Percentiles rank a stretch among this genome's conserved stretches.
These are phyloP conservation scores for Enteromius argenteus DNA, from an alignment of 2,797 vertebrate species.

Conservation along the genomic window DNA sequence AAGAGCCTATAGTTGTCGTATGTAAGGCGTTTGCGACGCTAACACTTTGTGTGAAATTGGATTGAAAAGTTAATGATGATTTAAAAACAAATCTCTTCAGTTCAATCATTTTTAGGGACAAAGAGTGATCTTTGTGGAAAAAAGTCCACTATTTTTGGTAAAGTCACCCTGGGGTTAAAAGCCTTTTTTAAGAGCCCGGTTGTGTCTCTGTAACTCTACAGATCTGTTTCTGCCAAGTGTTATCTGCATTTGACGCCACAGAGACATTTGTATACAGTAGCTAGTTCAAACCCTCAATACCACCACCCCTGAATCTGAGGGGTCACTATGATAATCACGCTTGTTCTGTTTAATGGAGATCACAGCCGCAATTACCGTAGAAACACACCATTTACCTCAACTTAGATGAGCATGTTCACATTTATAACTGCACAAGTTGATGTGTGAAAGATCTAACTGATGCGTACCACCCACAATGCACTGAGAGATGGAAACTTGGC, in stretches of 20 bases:
- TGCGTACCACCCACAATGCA: slow-evolving; percentile 32
- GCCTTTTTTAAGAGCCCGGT: neutral
- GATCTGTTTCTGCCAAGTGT: neutral
- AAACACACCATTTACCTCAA: slow-evolving; percentile 18
- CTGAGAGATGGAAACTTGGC: slow-evolving; percentile 32
- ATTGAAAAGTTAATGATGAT: neutral
- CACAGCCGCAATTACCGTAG: neutral
- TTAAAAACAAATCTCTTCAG: neutral
- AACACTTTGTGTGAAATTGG: neutral
- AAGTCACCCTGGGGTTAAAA: neutral
- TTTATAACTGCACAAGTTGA: slow-evolving; percentile 11
- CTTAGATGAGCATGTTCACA: slow-evolving; percentile 18
- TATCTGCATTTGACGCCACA: neutral
- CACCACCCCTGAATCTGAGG: neutral
- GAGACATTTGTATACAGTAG: neutral
- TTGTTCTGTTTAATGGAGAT: neutral
- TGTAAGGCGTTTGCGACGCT: neutral
- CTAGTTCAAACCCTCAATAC: neutral
- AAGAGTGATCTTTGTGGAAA: neutral
- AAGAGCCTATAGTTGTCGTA: neutral
- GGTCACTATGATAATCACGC: neutral
- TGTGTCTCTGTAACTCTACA: neutral
- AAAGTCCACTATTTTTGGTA: neutral
- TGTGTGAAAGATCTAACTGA: slow-evolving; percentile 40
- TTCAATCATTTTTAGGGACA: neutral